Evolutionary conservation across 2,797 vertebrate genomes (phyloP).

Genomic region (Huso huso): DNA sequence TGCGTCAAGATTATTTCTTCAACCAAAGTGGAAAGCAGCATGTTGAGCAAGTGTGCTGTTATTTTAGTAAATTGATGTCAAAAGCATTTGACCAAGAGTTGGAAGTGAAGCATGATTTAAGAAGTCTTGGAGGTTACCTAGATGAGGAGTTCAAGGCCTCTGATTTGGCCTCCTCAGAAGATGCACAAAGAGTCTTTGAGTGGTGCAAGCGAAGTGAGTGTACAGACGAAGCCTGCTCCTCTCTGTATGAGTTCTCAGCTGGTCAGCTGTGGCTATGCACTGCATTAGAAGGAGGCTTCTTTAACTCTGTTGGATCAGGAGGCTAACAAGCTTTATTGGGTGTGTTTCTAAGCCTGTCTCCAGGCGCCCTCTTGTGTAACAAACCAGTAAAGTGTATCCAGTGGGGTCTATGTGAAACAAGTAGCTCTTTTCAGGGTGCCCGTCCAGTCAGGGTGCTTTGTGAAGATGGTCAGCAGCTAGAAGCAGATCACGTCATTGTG

Average conservation of each 20-base stretch:
- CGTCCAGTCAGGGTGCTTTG: slow-evolving; percentile 34
- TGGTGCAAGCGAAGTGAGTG: slow-evolving; percentile 49
- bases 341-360: slow-evolving; percentile 28
- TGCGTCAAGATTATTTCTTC: slow-evolving; percentile 41
- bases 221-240: slow-evolving; percentile 45
- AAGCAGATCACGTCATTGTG: slow-evolving; percentile 45
- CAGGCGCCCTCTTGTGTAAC: slow-evolving; percentile 26
- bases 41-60: slow-evolving; percentile 34
- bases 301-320: slow-evolving; percentile 36
- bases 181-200: slow-evolving; percentile 33
- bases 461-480: slow-evolving; percentile 35
- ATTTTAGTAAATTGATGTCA: slow-evolving; percentile 36
- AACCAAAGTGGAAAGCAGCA: slow-evolving; percentile 31
- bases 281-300: slow-evolving; percentile 41
- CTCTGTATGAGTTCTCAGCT: slow-evolving; percentile 46
- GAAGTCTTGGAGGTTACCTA: slow-evolving; percentile 40
- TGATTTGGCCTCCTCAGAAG: slow-evolving; percentile 18
- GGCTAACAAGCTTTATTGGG: slow-evolving; percentile 43
- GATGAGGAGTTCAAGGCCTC: slow-evolving; percentile 34
- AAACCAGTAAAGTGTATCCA: slow-evolving; percentile 31
- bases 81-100: slow-evolving; percentile 35
- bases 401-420: slow-evolving; percentile 27
- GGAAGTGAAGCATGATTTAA: slow-evolving; percentile 20
- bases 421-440: background rate
- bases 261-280: slow-evolving; percentile 36